Evolutionary conservation across 2,888 invertebrate species (phyloP).

Genomic region (Dryobota labecula): DNA sequence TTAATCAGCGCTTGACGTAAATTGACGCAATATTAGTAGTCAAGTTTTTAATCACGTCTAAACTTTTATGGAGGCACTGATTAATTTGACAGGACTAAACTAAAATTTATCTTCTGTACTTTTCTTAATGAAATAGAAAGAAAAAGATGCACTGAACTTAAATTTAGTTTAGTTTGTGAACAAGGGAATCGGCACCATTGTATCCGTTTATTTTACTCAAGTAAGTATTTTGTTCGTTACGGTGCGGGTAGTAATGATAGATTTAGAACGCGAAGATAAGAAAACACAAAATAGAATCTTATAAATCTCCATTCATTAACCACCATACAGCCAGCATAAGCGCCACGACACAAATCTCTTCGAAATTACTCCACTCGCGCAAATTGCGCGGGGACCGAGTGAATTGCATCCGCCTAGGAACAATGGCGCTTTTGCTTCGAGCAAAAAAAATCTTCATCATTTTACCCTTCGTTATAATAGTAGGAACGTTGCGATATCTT

Average conservation of each 20-base stretch:
- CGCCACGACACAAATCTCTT: conserved; percentile 81
- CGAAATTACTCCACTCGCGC: conserved; percentile 87
- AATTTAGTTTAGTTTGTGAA: no score
- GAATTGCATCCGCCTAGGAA: conserved; percentile 89
- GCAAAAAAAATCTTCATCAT: conserved; percentile 83
- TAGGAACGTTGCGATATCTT: conserved; percentile 68
- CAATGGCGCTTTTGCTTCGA: conserved; percentile 86
- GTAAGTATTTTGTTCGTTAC: conserved; percentile 12
- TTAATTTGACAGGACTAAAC: no score
- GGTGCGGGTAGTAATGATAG: background rate
- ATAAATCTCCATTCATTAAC: conserved; percentile 72
- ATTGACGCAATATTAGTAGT: no score
- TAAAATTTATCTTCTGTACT: no score
- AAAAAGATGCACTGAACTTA: no score
- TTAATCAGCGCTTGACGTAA: no score
- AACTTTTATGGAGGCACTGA: no score
- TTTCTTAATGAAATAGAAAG: no score
- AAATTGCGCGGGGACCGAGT: conserved; percentile 88
- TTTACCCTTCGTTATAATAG: conserved; percentile 81
- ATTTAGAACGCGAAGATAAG: conserved; percentile 3
- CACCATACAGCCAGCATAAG: conserved; percentile 57
- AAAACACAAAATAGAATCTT: conserved; percentile 21
- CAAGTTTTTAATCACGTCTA: no score
- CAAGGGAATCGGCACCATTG: no score
- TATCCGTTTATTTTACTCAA: conserved; percentile 11